Conservation (phyloP, 2,113 vertebrate species). For the Craseonycteris thonglongyai region DNA sequence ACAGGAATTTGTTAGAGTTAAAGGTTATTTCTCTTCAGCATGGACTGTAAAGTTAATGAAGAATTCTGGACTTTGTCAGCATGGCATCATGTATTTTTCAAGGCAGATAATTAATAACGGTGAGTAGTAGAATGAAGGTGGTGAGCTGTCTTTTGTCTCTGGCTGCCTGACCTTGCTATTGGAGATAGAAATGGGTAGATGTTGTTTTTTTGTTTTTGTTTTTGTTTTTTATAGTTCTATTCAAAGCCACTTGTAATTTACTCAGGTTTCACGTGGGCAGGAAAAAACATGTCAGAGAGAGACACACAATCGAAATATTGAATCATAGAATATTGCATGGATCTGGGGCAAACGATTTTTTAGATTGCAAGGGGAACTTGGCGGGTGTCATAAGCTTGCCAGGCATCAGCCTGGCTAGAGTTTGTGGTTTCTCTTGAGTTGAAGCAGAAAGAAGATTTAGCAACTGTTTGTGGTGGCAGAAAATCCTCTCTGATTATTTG, state of each 20-base stretch:
- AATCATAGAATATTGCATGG: neutral
- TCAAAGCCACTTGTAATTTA: constrained; percentile 43
- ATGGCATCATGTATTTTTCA: neutral
- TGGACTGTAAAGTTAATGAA: neutral
- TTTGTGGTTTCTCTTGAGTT: constrained; percentile 55
- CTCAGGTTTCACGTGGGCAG: constrained; percentile 36
- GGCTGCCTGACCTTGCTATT: neutral
- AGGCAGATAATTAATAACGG: neutral
- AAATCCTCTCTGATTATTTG: constrained; percentile 73
- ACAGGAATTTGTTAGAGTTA: neutral
- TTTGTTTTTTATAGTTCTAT: constrained; percentile 11
- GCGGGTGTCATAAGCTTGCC: neutral
- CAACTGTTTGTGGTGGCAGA: constrained; percentile 69
- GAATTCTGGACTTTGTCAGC: neutral
- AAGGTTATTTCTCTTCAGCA: neutral
- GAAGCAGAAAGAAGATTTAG: constrained; percentile 65
- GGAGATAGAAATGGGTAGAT: neutral
- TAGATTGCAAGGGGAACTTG: constrained; percentile 19
- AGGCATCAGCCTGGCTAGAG: neutral
- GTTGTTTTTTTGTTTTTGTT: no score
- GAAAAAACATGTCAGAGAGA: constrained; percentile 42
- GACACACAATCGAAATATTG: constrained; percentile 41
- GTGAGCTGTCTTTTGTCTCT: neutral
- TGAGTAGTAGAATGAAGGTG: neutral
- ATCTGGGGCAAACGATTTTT: neutral